phyloP scores from a whole-genome alignment of 1,140 invertebrate species.

The Rhyacophila brunnea region DNA sequence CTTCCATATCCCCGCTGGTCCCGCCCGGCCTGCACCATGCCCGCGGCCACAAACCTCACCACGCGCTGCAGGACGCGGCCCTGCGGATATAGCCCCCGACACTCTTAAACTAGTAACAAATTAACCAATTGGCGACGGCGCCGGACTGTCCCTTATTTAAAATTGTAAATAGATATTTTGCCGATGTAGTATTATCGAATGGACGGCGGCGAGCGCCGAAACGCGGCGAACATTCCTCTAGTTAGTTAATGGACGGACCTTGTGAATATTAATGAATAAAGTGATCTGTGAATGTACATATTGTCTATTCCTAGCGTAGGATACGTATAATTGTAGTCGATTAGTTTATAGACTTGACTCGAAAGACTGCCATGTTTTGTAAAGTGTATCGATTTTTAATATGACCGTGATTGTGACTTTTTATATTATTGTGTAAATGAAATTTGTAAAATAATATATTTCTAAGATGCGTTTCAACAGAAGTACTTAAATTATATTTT shows the following conservation, averaged over 20 bases:
- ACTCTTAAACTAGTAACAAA: slow-evolving; percentile 31
- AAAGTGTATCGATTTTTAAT: slow-evolving; percentile 42
- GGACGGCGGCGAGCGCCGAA: slow-evolving; percentile 23
- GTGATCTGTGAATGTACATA: slow-evolving; percentile 53
- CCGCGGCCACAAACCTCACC: slow-evolving; percentile 44
- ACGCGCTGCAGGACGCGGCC: slow-evolving; percentile 33
- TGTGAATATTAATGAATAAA: slow-evolving; percentile 35
- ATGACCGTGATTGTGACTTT: slow-evolving; percentile 18
- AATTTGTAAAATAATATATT: too few species aligned
- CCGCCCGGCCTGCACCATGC: slow-evolving; percentile 63
- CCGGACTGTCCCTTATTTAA: slow-evolving; percentile 40
- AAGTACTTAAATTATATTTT: slow-evolving; percentile 4
- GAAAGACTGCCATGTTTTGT: slow-evolving; percentile 55
- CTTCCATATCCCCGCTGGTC: slow-evolving; percentile 85
- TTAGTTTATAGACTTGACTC: slow-evolving; percentile 32
- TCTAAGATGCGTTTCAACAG: background rate
- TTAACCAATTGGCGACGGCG: slow-evolving; percentile 25
- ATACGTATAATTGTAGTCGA: slow-evolving; percentile 21
- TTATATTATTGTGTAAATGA: too few species aligned
- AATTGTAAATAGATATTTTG: slow-evolving; percentile 42
- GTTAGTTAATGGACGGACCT: slow-evolving; percentile 33
- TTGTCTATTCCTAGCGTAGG: slow-evolving; percentile 36
- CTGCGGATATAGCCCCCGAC: slow-evolving; percentile 31
- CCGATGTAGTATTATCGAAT: slow-evolving; percentile 34
- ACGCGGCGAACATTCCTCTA: slow-evolving; percentile 34